phyloP scores from a whole-genome alignment of 2,113 vertebrate species.

The Phylloscopus whistleri region DNA sequence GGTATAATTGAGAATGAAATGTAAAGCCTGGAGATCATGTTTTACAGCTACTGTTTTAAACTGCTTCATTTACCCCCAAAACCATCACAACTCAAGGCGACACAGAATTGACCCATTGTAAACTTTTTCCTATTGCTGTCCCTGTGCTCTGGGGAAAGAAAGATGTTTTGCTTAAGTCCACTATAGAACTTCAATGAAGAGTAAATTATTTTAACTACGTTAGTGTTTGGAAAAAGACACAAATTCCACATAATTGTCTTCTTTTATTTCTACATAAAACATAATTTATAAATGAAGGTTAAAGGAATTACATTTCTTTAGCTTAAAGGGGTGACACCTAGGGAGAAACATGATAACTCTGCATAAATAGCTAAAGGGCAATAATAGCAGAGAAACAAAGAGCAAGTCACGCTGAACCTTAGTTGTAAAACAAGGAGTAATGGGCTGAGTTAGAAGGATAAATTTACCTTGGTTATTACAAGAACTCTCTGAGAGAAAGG shows the following conservation, averaged over 20 bases:
- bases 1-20: neutral
- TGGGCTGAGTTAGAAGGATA: neutral
- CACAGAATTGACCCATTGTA: neutral
- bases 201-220: neutral
- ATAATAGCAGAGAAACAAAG: neutral
- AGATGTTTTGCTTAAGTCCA: neutral
- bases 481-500: neutral
- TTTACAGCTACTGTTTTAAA: neutral
- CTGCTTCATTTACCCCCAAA: neutral
- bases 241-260: neutral
- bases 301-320: constrained; percentile 5
- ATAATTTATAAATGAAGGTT: neutral
- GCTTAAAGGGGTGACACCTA: neutral
- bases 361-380: neutral
- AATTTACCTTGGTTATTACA: neutral
- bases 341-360: neutral
- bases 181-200: neutral
- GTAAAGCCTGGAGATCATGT: neutral
- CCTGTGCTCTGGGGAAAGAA: neutral
- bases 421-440: neutral
- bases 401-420: neutral
- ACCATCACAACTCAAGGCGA: neutral
- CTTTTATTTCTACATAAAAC: neutral
- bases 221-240: neutral
- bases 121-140: neutral